Evolutionary conservation across 2,888 invertebrate genomes (phyloP).

Genomic region (Patella depressa): DNA sequence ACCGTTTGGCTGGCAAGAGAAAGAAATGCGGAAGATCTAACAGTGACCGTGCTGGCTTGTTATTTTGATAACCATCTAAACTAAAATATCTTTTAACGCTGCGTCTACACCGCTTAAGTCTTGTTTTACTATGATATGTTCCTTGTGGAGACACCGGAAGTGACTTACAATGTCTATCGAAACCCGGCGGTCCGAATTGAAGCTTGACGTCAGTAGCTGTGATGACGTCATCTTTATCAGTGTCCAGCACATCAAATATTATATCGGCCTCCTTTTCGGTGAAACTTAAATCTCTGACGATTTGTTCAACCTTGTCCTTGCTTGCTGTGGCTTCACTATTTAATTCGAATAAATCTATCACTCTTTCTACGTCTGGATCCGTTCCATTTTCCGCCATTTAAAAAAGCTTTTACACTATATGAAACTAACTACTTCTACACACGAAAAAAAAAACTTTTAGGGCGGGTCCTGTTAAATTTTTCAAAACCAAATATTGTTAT

Average conservation of each 20-base stretch:
- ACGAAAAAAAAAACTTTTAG: too few species aligned
- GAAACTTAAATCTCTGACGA: slow-evolving; percentile 46
- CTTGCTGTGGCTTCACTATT: slow-evolving; percentile 22
- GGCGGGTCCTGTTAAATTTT: too few species aligned
- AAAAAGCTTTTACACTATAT: too few species aligned
- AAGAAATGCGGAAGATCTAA: slow-evolving; percentile 8
- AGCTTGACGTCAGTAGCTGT: slow-evolving; percentile 39
- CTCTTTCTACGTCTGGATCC: slow-evolving; percentile 9
- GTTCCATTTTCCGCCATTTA: too few species aligned
- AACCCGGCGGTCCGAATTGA: background rate
- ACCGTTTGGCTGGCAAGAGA: background rate
- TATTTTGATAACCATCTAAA: background rate
- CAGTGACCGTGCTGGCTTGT: background rate
- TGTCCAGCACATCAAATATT: slow-evolving; percentile 55
- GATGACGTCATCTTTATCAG: slow-evolving; percentile 56
- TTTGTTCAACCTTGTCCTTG: slow-evolving; percentile 41
- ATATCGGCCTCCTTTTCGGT: slow-evolving; percentile 53
- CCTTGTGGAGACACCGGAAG: background rate
- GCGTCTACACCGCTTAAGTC: background rate
- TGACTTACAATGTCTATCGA: background rate
- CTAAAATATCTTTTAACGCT: background rate
- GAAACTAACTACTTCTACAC: too few species aligned
- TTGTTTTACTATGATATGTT: background rate
- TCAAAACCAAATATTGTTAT: too few species aligned
- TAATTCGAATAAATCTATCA: slow-evolving; percentile 13